Evolutionary conservation across 92 coral and sea anemone genomes (phyloP).

Genomic region (Zoanthus sansibaricus): DNA sequence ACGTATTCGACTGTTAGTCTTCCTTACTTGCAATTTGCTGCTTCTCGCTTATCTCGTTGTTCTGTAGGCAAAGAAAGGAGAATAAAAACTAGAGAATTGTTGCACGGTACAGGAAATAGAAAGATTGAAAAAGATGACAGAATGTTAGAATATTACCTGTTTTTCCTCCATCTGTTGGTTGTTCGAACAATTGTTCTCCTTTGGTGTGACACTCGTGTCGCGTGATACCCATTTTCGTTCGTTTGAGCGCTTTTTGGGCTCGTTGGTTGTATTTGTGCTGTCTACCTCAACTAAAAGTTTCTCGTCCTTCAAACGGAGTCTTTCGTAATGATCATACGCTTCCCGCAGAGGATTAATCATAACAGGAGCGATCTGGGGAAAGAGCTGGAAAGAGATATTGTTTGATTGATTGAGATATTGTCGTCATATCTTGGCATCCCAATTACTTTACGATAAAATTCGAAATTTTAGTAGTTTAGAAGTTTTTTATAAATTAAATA

Average conservation of each 20-base stretch:
- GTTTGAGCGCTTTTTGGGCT: neutral
- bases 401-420: no score
- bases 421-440: neutral
- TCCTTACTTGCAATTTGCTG: neutral
- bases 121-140: neutral
- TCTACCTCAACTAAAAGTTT: neutral
- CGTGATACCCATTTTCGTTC: constrained; percentile 3
- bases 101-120: neutral
- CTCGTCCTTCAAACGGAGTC: constrained; percentile 52
- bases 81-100: neutral
- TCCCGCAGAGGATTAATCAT: constrained; percentile 78
- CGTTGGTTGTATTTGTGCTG: neutral
- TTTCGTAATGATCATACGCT: constrained; percentile 80
- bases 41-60: constrained; percentile 7
- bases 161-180: constrained; percentile 2
- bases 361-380: constrained; percentile 73
- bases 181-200: constrained; percentile 7
- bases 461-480: no score
- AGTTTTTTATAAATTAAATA: no score
- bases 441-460: no score
- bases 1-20: neutral
- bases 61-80: neutral
- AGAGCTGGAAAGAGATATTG: constrained; percentile 58
- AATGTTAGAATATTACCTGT: neutral
- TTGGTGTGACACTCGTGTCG: neutral